These are phyloP conservation scores for Vulpes lagopus DNA, from an alignment of 2,113 vertebrate genomes.

Conservation along the genomic window DNA sequence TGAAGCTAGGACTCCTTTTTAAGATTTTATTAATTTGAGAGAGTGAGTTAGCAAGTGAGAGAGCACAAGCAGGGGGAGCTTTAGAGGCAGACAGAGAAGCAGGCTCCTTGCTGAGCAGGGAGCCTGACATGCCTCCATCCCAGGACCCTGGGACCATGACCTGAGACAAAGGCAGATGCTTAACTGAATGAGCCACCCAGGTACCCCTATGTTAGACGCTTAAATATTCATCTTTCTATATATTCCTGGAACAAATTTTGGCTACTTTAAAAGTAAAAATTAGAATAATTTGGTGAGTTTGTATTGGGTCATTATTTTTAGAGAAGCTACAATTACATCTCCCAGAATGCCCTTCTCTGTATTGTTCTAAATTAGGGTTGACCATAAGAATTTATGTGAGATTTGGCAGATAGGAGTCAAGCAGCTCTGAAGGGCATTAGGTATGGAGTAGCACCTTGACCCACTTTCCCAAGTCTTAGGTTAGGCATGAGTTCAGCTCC, in stretches of 20 bases:
- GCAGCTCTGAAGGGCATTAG: not conserved
- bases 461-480: not conserved
- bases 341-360: not conserved
- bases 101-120: no score
- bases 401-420: not conserved
- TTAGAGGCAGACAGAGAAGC: no score
- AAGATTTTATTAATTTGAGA: no score
- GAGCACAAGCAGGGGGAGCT: no score
- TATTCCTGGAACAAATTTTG: slow-evolving; percentile 21
- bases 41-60: no score
- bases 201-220: not conserved
- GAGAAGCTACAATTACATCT: not conserved
- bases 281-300: not conserved
- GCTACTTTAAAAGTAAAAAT: not conserved
- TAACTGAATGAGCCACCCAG: no score
- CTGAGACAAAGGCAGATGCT: no score
- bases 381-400: not conserved
- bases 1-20: not conserved
- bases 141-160: no score
- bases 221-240: not conserved
- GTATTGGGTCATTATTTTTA: not conserved
- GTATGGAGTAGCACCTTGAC: not conserved
- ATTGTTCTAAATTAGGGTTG: not conserved
- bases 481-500: not conserved
- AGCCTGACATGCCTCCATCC: no score